Percentiles rank a stretch among this genome's conserved stretches.
These are phyloP conservation scores for Shinisaurus crocodilurus DNA, from an alignment of 2,113 vertebrate genomes.

Conservation along the genomic window DNA sequence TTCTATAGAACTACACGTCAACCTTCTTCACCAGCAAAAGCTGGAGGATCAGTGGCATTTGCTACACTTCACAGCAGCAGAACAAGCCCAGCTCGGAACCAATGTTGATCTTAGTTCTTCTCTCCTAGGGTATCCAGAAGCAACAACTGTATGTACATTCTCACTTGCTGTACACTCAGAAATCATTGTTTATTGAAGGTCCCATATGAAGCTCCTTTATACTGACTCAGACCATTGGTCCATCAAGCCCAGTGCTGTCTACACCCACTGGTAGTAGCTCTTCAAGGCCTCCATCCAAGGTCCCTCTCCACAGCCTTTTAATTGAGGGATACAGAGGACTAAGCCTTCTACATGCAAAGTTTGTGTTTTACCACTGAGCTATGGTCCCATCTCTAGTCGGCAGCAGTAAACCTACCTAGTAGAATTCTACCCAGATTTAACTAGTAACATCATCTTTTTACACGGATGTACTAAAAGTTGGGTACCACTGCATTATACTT, in stretches of 20 bases:
- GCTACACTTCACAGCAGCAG: neutral
- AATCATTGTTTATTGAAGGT: neutral
- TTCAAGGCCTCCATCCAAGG: neutral
- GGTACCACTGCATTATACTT: neutral
- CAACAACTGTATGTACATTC: neutral
- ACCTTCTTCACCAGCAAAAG: neutral
- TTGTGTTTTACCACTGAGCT: neutral
- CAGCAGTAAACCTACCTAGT: neutral
- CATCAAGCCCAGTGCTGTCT: too few species aligned
- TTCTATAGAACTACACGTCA: neutral
- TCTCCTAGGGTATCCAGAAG: neutral
- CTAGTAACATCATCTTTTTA: neutral
- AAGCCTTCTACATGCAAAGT: neutral
- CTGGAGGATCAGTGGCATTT: neutral
- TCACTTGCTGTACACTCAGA: neutral
- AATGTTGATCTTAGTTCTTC: neutral
- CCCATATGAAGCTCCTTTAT: neutral
- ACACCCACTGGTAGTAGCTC: neutral
- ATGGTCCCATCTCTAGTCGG: neutral
- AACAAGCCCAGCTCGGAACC: neutral
- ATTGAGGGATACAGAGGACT: neutral
- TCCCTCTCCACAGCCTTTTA: neutral
- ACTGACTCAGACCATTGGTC: neutral
- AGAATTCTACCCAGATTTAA: neutral
- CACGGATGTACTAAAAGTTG: neutral